Evolutionary conservation across 1,140 invertebrate species (phyloP), one percentile per base, ranked within the genome.

Genomic region (Polyergus mexicanus): DNA sequence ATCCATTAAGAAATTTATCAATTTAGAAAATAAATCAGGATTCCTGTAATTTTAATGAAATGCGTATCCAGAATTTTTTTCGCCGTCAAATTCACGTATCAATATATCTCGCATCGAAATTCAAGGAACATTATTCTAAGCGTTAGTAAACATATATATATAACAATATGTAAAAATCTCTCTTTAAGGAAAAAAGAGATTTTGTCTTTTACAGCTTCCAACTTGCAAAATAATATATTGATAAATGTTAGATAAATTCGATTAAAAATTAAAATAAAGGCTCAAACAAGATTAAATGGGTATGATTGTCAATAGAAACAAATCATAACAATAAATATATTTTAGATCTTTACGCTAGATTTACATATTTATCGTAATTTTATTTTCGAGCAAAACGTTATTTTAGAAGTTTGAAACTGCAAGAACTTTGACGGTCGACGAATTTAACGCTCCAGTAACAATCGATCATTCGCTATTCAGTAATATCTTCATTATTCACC

Each of bases 121-220:
- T 84, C 76, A 83, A 89, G 84, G 66, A 86, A 86, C 11, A 1
- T 71, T 54, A 72, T 22, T 56, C 32, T 74, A 74, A 32, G 47
- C 2, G 8, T 81, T 81, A 72, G 41, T 10, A n/a, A 60, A 60
- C 54, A 58, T 32, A 32, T 32, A 32, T 32, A 32, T 35, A 35
- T n/a, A 83, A 72, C 25, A 58, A 83, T 25, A 35, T 1, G 2
- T 62, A 32, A 83, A 74, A 83, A 83, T 60, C 68, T 60, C 78
- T 72, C 44, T 83, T 16, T 28, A 6, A 22, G 19, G 25, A 66
- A 47, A 41, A 35, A 77, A 38, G 16, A 68, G 11, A 32, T 47
- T 72, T 72, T 72, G 19, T 47, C 19, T 60, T 35, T 47, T 72
- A n/a, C 19, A 25, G 38, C 25, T 83, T 74, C 54, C 19, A 83